Conservation (phyloP, 1,140 invertebrate genomes). For the Babylonia areolata region DNA sequence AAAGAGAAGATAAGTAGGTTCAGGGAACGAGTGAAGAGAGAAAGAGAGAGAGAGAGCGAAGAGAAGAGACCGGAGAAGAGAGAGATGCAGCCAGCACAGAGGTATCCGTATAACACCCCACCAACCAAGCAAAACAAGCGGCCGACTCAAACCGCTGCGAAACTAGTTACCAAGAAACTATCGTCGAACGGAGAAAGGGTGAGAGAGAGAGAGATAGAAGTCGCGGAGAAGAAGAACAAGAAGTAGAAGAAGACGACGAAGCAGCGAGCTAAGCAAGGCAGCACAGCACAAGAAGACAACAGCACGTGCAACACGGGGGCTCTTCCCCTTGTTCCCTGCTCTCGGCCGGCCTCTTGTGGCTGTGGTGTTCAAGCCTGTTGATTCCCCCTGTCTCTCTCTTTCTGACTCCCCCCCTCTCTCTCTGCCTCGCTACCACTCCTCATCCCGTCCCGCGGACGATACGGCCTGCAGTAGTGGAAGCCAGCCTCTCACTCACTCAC, state of each 20-base stretch:
- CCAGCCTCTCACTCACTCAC: not conserved
- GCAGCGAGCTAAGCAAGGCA: not conserved
- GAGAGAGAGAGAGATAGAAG: constrained; percentile 15
- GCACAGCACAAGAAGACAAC: not conserved
- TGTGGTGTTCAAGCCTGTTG: not conserved
- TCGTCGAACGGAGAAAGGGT: too few species aligned
- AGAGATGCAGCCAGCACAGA: not conserved
- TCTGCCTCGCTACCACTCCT: too few species aligned
- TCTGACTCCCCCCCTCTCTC: not conserved
- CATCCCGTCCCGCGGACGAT: too few species aligned
- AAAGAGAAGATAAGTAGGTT: too few species aligned
- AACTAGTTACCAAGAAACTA: too few species aligned
- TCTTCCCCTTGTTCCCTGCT: not conserved
- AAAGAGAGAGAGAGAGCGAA: not conserved
- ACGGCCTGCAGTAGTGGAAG: too few species aligned
- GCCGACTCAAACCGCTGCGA: too few species aligned
- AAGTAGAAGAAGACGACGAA: not conserved
- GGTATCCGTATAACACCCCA: not conserved
- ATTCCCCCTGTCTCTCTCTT: not conserved
- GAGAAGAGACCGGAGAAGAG: not conserved
- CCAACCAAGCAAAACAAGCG: too few species aligned
- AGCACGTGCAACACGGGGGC: not conserved
- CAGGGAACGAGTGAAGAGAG: not conserved
- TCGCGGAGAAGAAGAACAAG: not conserved
- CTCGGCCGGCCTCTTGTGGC: too few species aligned